These are phyloP conservation scores for Trachelus tabidus DNA, from an alignment of 2,888 invertebrate genomes.

Conservation along the genomic window DNA sequence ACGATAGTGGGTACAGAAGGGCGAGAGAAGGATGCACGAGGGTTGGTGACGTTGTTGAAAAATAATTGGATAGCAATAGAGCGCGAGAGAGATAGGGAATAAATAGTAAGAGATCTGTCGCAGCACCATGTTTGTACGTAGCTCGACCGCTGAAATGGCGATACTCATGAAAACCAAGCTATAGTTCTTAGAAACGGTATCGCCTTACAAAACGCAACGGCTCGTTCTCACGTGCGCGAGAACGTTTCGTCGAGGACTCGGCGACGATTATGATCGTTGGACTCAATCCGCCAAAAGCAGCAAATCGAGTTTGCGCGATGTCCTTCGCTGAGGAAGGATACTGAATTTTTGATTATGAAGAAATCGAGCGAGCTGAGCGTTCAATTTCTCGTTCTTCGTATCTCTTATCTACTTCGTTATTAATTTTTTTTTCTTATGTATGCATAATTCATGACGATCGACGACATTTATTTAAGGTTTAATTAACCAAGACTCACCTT, in stretches of 20 bases:
- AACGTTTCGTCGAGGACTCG: neutral
- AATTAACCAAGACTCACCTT: slow-evolving; percentile 72
- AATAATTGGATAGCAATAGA: neutral
- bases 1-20: neutral
- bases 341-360: neutral
- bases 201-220: neutral
- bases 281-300: neutral
- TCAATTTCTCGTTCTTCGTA: neutral
- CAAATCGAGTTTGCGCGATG: neutral
- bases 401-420: neutral
- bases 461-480: neutral
- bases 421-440: neutral
- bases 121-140: slow-evolving; percentile 24
- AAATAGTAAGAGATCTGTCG: neutral
- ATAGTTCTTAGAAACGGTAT: neutral
- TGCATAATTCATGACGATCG: neutral
- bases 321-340: neutral
- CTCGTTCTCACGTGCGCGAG: neutral
- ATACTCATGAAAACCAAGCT: slow-evolving; percentile 36
- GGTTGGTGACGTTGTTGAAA: too few species aligned
- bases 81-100: neutral
- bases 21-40: too few species aligned
- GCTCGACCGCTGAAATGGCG: slow-evolving; percentile 37
- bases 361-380: neutral
- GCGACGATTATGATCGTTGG: neutral